Evolutionary conservation across 2,797 vertebrate species (phyloP).

Genomic region (Apogon talboti): DNA sequence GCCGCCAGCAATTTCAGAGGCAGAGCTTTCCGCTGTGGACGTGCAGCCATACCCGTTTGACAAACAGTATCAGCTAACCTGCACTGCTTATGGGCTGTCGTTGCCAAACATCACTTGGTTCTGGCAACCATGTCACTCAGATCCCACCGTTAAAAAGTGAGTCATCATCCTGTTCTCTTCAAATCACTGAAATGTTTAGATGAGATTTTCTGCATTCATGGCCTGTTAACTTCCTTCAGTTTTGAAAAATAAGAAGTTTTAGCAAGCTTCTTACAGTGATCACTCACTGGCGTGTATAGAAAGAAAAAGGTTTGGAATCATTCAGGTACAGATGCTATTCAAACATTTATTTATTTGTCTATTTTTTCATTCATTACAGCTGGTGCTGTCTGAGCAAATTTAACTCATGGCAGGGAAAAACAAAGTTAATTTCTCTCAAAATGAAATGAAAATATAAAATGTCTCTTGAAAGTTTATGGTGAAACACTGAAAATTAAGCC

Average conservation of each 20-base stretch:
- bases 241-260: neutral
- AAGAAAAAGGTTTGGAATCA: too few species aligned
- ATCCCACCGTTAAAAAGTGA: conserved; percentile 64
- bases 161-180: conserved; percentile 45
- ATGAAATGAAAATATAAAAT: too few species aligned
- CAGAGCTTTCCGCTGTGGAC: conserved; percentile 73
- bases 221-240: conserved; percentile 1
- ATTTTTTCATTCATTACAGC: too few species aligned
- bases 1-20: conserved; percentile 89
- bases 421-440: too few species aligned
- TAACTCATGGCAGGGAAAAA: too few species aligned
- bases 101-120: conserved; percentile 85
- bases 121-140: conserved; percentile 82
- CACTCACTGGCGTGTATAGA: too few species aligned
- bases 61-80: conserved; percentile 82
- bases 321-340: too few species aligned
- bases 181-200: conserved; percentile 10
- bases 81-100: conserved; percentile 85
- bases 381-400: too few species aligned
- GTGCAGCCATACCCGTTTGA: conserved; percentile 74
- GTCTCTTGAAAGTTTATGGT: too few species aligned
- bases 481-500: too few species aligned
- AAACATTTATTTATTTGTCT: too few species aligned
- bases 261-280: too few species aligned
- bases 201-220: conserved; percentile 7